Evolutionary conservation across 35 echinoderm and acorn worm genomes (phyloP), one percentile per base, ranked within the genome.

Genomic region (Ophiothrix spiculata): DNA sequence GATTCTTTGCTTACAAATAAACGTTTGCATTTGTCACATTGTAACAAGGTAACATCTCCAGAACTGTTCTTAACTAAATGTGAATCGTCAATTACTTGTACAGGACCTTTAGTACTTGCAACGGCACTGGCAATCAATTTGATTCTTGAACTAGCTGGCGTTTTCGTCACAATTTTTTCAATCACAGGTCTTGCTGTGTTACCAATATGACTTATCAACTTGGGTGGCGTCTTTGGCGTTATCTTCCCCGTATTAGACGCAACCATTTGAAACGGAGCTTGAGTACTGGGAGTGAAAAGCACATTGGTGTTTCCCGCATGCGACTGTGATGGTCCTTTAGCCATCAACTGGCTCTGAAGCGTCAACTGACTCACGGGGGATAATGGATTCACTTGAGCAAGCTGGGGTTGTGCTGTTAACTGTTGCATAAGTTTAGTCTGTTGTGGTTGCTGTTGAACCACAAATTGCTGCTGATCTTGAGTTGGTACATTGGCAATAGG

Each of bases 21-120:
- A 35, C 63, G 54, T 28, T 84, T 84, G 32, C 81, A 84, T 35
- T 84, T 84, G 21, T 84, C 81, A 42, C 81, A 84, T 37, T 84
- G 81, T 37, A 84, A 84, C 39, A 84, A n/a, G 1, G 60, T 69
- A 4, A 69, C 60, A 69, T 69, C 60, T 4, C 60, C 60, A 69
- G 60, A 69, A 69, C 60, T 69, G 23, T 69, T 69, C 60, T 69
- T 69, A n/a, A 2, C 29, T 25, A 69, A 25, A 28, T 69, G 17
- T 6, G 60, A 69, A 69, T 69, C 60, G 1, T 69, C 60, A 25
- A 69, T 69, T 2, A 69, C 60, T 12, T 28, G 60, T 28, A 69
- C 60, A 4, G 60, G 25, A 25, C 25, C 29, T n/a, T n/a, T n/a
- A 28, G 6, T 2, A 4, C 29, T 69, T 25, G 60, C 60, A 12